Conservation (phyloP, 2,113 vertebrate genomes). For the Miniopterus natalensis region DNA sequence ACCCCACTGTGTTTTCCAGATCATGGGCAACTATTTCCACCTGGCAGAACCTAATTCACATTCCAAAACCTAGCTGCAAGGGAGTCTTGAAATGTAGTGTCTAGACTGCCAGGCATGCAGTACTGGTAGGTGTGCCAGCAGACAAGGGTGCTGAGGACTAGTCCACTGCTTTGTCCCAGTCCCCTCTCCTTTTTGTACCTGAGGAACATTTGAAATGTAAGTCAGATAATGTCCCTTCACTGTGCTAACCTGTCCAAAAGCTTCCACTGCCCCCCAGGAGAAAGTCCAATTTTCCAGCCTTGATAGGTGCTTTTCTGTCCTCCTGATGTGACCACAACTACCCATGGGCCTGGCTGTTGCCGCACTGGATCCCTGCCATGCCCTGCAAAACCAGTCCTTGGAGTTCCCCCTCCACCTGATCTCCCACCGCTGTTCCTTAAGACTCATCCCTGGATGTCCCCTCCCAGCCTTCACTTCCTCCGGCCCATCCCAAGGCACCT, state of each 20-base stretch:
- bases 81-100: not conserved
- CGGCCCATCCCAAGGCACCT: fast-evolving
- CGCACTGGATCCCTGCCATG: not conserved
- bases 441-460: not conserved
- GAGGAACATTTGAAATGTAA: not conserved
- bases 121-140: not conserved
- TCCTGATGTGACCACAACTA: not conserved
- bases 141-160: not conserved
- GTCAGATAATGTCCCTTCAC: not conserved
- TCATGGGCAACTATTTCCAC: not conserved
- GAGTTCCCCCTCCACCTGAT: not conserved
- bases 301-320: not conserved
- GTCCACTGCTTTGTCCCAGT: not conserved
- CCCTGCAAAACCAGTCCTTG: not conserved
- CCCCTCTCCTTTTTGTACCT: not conserved
- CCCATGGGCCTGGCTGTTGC: not conserved
- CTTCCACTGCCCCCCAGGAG: not conserved
- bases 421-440: not conserved
- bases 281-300: not conserved
- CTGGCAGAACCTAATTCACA: not conserved
- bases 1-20: not conserved
- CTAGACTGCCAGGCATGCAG: not conserved
- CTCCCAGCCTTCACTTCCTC: no score
- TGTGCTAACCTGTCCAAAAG: not conserved
- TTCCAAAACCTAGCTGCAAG: not conserved